Percentiles rank a stretch among this genome's conserved stretches.
These are phyloP conservation scores for Eira barbara DNA, from an alignment of 2,113 vertebrate species.

Conservation along the genomic window DNA sequence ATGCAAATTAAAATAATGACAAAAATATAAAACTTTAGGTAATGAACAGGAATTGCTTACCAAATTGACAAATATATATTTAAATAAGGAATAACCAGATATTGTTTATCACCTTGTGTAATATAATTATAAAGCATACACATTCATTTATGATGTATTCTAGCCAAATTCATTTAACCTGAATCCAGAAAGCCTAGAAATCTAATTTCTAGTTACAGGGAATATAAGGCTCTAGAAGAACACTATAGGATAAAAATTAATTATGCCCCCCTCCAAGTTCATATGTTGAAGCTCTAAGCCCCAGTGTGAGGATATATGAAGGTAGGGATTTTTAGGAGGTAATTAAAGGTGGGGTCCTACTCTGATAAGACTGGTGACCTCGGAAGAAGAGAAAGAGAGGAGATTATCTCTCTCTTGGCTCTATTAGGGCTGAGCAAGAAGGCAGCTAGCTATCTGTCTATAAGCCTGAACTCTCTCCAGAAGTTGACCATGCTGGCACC, in stretches of 20 bases:
- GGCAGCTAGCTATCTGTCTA: background rate
- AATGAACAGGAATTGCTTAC: background rate
- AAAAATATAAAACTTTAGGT: background rate
- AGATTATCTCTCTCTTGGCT: background rate
- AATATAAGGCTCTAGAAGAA: background rate
- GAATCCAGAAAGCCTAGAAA: background rate
- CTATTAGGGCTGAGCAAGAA: background rate
- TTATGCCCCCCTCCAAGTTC: background rate
- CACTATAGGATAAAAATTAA: background rate
- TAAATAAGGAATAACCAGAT: background rate
- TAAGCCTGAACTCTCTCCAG: background rate
- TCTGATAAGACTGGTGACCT: background rate
- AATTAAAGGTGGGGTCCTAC: background rate
- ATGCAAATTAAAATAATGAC: constrained; percentile 18
- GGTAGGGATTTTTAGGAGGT: background rate
- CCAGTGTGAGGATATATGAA: background rate
- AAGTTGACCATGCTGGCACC: background rate
- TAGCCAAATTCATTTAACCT: background rate
- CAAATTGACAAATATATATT: background rate
- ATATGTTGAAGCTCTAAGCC: background rate
- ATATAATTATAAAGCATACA: background rate
- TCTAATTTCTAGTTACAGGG: background rate
- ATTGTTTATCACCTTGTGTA: background rate
- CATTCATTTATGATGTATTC: background rate
- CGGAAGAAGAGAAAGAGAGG: background rate